These are phyloP conservation scores for Tetrao urogallus DNA, from an alignment of 2,113 vertebrate species.

Conservation along the genomic window DNA sequence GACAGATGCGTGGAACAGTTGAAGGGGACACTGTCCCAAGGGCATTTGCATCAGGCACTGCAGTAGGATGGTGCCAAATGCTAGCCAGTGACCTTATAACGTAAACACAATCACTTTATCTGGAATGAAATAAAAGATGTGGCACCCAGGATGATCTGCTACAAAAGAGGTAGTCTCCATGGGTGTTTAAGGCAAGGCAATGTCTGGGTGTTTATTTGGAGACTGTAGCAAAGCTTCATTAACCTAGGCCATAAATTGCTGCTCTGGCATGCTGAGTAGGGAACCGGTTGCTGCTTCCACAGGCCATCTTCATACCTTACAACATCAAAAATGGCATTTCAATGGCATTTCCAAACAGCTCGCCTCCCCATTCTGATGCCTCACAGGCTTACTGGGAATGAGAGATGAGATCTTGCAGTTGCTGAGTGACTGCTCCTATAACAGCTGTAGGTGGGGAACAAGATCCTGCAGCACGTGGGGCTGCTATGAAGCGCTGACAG, in stretches of 20 bases:
- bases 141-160: background rate
- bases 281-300: background rate
- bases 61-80: background rate
- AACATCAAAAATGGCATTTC: background rate
- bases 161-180: background rate
- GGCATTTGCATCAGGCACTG: background rate
- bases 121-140: background rate
- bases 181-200: background rate
- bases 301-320: background rate
- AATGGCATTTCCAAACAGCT: background rate
- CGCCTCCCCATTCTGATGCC: background rate
- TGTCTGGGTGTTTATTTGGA: background rate
- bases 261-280: background rate
- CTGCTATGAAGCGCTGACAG: background rate
- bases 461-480: background rate
- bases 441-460: constrained; percentile 22
- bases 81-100: background rate
- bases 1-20: background rate
- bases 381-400: background rate
- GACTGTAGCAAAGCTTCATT: background rate
- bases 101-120: background rate
- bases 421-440: background rate
- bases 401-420: constrained; percentile 6
- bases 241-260: background rate
- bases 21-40: background rate